Evolutionary conservation across 30 jellyfish, hydroid and myxozoan genomes (phyloP).

Genomic region (Cassiopea andromeda): DNA sequence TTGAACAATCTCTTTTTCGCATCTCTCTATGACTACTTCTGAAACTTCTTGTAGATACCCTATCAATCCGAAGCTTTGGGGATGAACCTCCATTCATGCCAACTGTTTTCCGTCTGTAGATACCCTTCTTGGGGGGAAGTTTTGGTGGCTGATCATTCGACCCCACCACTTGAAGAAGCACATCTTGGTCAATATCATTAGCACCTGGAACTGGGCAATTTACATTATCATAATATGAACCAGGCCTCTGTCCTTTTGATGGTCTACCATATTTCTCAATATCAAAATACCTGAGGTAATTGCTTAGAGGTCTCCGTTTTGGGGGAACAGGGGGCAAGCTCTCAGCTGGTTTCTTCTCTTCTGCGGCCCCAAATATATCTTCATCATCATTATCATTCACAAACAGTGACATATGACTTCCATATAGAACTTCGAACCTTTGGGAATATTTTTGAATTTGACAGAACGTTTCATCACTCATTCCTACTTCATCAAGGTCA

Average conservation of each 20-base stretch:
- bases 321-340: slow-evolving; percentile 87
- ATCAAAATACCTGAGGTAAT: slow-evolving; percentile 67
- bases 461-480: slow-evolving; percentile 80
- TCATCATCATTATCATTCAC: slow-evolving; percentile 88
- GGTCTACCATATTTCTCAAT: slow-evolving; percentile 86
- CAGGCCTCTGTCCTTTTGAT: slow-evolving; percentile 86
- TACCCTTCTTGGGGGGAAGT: slow-evolving; percentile 95
- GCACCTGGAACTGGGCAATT: slow-evolving; percentile 94
- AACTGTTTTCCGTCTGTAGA: slow-evolving; percentile 39
- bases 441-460: slow-evolving; percentile 87
- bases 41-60: slow-evolving; percentile 57
- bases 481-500: slow-evolving; percentile 85
- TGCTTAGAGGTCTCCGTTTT: slow-evolving; percentile 72
- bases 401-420: slow-evolving; percentile 89
- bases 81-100: slow-evolving; percentile 31
- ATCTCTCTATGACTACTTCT: slow-evolving; percentile 64
- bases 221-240: slow-evolving; percentile 91
- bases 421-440: slow-evolving; percentile 80
- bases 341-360: slow-evolving; percentile 30
- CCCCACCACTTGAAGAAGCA: slow-evolving; percentile 39
- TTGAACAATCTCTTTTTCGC: slow-evolving; percentile 83
- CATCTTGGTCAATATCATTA: slow-evolving; percentile 84
- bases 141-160: slow-evolving; percentile 81
- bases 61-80: slow-evolving; percentile 59
- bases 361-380: slow-evolving; percentile 66